These are phyloP conservation scores for Tarsius wallacei DNA, from an alignment of 2,797 vertebrate species.

Conservation along the genomic window DNA sequence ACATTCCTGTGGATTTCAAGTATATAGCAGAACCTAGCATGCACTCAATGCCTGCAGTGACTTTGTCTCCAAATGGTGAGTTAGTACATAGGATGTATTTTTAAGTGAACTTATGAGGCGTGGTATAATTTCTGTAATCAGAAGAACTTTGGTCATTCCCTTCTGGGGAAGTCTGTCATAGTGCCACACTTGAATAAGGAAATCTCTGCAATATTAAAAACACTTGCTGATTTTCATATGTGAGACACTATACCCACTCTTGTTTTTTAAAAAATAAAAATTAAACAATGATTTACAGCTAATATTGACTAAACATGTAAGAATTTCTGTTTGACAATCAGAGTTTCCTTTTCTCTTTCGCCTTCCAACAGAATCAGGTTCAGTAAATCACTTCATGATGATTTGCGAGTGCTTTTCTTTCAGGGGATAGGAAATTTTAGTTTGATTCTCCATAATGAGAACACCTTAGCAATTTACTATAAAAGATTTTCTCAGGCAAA, in stretches of 20 bases:
- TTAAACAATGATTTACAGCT: slow-evolving; percentile 35
- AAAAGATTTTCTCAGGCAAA: slow-evolving; percentile 61
- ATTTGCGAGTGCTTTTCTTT: slow-evolving; percentile 1
- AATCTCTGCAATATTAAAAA: slow-evolving; percentile 40
- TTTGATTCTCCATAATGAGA: slow-evolving; percentile 58
- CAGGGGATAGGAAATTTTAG: slow-evolving; percentile 39
- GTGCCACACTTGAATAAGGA: neutral
- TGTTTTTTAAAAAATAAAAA: slow-evolving; percentile 31
- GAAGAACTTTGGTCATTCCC: neutral
- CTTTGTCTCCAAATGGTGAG: slow-evolving; percentile 98
- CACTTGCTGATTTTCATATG: slow-evolving; percentile 14
- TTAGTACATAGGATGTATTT: slow-evolving; percentile 68
- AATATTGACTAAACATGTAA: neutral
- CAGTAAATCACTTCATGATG: slow-evolving; percentile 5
- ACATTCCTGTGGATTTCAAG: slow-evolving; percentile 99
- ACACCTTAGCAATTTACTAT: slow-evolving; percentile 30
- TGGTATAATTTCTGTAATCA: neutral
- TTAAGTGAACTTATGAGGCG: neutral
- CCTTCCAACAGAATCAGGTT: slow-evolving; percentile 53
- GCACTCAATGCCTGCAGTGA: slow-evolving; percentile 99
- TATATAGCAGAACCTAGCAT: slow-evolving; percentile 99
- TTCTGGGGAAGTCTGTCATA: neutral
- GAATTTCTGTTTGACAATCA: slow-evolving; percentile 40
- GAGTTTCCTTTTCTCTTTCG: slow-evolving; percentile 16
- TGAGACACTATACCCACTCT: slow-evolving; percentile 28